These are phyloP conservation scores for Selene dorsalis DNA, from an alignment of 2,797 vertebrate genomes.

Conservation along the genomic window DNA sequence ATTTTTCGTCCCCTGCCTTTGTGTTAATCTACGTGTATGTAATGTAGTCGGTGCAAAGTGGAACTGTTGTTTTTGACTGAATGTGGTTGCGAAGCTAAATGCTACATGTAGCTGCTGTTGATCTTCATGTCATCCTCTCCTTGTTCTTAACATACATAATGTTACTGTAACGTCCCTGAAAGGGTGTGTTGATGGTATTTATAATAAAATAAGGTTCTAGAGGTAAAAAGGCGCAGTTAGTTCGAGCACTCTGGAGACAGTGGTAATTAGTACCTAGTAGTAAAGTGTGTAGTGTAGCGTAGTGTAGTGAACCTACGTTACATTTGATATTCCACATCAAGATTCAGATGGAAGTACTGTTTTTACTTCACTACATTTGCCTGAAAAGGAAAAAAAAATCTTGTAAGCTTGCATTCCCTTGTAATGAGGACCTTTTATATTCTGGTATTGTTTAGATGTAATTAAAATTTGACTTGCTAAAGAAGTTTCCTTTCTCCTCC, in stretches of 20 bases:
- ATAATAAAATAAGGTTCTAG: not conserved
- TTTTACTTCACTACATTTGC: too few relatives aligned
- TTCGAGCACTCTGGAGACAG: not conserved
- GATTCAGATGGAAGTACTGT: not conserved
- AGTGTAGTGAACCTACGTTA: not conserved
- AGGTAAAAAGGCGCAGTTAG: not conserved
- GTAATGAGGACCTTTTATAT: not conserved
- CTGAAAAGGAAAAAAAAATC: too few relatives aligned
- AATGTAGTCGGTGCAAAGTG: accelerated
- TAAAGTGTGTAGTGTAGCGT: not conserved
- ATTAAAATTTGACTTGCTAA: not conserved
- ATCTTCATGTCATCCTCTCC: not conserved
- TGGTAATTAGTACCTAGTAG: not conserved
- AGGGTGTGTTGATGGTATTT: not conserved
- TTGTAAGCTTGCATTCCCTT: not conserved
- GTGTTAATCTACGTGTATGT: not conserved
- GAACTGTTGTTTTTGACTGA: not conserved
- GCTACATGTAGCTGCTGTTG: slow-evolving; percentile 1
- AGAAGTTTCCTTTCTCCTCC: too few relatives aligned
- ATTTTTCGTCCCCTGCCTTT: not conserved
- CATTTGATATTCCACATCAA: not conserved
- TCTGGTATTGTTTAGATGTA: not conserved
- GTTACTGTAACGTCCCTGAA: not conserved
- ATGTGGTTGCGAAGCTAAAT: not conserved
- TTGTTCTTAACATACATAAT: not conserved